Evolutionary conservation across 2,888 invertebrate species (phyloP).

Genomic region (Incurvaria masculella): DNA sequence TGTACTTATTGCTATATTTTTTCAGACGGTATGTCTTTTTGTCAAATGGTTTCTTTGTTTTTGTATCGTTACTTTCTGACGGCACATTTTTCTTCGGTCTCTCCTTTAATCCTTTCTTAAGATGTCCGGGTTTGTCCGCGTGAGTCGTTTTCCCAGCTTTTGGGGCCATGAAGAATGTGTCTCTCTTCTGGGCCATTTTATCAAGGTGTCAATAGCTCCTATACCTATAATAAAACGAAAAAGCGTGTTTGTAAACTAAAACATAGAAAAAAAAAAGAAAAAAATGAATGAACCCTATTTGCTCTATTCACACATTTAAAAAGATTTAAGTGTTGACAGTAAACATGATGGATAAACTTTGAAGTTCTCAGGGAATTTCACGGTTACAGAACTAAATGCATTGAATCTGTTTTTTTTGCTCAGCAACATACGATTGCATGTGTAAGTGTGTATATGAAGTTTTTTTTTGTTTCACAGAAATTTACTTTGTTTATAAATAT

Average conservation of each 20-base stretch:
- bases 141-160: conserved; percentile 7
- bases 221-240: conserved; percentile 50
- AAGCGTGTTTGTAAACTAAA: conserved; percentile 44
- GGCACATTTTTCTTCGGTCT: conserved; percentile 29
- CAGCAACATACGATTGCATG: too few species aligned
- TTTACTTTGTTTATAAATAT: too few species aligned
- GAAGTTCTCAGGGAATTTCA: too few species aligned
- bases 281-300: too few species aligned
- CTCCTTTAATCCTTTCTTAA: conserved; percentile 25
- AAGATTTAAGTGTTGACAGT: too few species aligned
- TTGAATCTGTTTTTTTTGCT: too few species aligned
- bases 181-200: conserved; percentile 36
- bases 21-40: conserved; percentile 64
- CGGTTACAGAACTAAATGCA: too few species aligned
- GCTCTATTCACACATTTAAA: too few species aligned
- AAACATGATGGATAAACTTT: too few species aligned
- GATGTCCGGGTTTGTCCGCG: conserved; percentile 15
- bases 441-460: too few species aligned
- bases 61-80: conserved; percentile 14
- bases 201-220: conserved; percentile 16
- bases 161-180: conserved; percentile 25
- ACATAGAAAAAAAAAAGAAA: conserved; percentile 11
- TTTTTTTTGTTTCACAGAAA: too few species aligned
- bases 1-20: conserved; percentile 68
- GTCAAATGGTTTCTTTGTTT: conserved; percentile 60